Percentiles rank a stretch among this genome's conserved stretches.
These are phyloP conservation scores for Tiliqua scincoides DNA, from an alignment of 2,113 vertebrate genomes.

Conservation along the genomic window DNA sequence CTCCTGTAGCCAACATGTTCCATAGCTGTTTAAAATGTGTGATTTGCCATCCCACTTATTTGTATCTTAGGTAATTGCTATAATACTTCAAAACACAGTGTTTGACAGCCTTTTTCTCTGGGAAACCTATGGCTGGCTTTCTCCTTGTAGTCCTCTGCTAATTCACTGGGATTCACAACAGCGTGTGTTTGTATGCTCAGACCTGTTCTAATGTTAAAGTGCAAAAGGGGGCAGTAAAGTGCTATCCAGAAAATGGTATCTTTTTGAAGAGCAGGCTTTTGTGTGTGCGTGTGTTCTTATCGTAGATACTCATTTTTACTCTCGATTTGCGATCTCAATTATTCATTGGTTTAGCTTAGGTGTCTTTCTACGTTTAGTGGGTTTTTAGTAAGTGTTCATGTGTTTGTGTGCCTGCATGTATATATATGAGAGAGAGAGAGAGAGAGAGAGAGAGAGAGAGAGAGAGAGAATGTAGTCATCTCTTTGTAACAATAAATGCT, in stretches of 20 bases:
- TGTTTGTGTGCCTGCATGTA: neutral
- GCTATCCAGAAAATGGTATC: conserved; percentile 68
- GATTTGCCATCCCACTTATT: conserved; percentile 29
- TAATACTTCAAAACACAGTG: conserved; percentile 24
- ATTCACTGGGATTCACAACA: conserved; percentile 51
- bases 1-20: conserved; percentile 52
- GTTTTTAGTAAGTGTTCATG: neutral
- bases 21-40: conserved; percentile 37
- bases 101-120: conserved; percentile 25
- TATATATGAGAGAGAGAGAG: neutral
- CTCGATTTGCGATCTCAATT: conserved; percentile 31
- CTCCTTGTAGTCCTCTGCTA: accelerated
- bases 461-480: neutral
- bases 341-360: conserved; percentile 36
- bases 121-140: conserved; percentile 10
- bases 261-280: conserved; percentile 29
- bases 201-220: conserved; percentile 79
- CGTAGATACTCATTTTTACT: conserved; percentile 45
- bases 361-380: conserved; percentile 30
- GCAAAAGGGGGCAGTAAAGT: conserved; percentile 86
- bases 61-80: conserved; percentile 46
- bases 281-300: conserved; percentile 24
- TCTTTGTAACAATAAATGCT: neutral
- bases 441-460: too few species aligned
- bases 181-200: conserved; percentile 28